A percentile compares a stretch with the other conserved stretches of the same genome.
Conservation (phyloP, 2,113 vertebrate species). For the Vombatus ursinus region DNA sequence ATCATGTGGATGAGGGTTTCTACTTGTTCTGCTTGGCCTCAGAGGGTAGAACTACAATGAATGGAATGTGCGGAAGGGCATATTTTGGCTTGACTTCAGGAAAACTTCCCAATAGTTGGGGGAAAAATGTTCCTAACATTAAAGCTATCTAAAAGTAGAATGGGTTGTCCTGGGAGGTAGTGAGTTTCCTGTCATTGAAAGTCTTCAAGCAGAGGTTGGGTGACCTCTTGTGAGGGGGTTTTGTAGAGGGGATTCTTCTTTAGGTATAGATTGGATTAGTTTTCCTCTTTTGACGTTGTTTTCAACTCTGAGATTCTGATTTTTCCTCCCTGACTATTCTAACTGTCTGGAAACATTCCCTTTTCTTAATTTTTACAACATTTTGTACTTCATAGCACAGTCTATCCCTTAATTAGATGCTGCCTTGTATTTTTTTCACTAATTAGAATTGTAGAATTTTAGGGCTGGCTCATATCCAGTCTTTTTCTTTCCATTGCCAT, state of each 20-base stretch:
- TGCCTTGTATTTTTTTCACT: not conserved
- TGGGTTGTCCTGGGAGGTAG: not conserved
- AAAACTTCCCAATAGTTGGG: not conserved
- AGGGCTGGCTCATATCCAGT: not conserved
- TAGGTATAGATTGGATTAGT: not conserved
- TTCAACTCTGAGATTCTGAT: not conserved
- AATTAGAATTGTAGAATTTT: not conserved
- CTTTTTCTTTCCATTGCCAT: not conserved
- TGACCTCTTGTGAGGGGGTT: not conserved
- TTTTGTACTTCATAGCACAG: not conserved
- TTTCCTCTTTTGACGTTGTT: not conserved
- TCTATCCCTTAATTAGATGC: not conserved
- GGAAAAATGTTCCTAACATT: not conserved
- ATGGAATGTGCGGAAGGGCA: not conserved
- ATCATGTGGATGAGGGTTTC: too few species aligned
- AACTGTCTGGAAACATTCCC: not conserved
- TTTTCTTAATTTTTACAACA: not conserved
- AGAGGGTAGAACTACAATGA: not conserved
- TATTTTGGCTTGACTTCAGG: not conserved
- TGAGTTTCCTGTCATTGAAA: not conserved
- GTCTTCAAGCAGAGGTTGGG: not conserved
- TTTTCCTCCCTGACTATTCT: not conserved
- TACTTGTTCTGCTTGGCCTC: not conserved
- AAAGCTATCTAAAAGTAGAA: not conserved
- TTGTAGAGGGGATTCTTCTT: not conserved